phyloP scores from a whole-genome alignment of 2,113 vertebrate species.

The Plectropomus leopardus region DNA sequence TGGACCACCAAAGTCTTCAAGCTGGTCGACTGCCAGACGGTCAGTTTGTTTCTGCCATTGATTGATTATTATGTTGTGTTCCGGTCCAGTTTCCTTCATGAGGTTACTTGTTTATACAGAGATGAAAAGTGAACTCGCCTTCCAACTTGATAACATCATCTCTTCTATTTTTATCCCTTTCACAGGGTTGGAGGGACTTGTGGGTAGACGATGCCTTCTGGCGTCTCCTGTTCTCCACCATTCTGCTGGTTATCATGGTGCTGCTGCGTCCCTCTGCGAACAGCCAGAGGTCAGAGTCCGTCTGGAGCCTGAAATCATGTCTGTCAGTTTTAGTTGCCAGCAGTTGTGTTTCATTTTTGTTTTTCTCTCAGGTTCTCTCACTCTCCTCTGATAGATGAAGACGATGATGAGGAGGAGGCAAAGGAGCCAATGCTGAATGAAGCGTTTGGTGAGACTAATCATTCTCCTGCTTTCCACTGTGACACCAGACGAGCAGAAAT shows the following conservation, averaged over 20 bases:
- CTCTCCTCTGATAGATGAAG: slow-evolving; percentile 92
- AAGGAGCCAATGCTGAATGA: slow-evolving; percentile 98
- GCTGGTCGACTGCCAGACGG: slow-evolving; percentile 95
- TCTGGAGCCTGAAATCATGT: not conserved
- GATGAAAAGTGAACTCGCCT: not conserved
- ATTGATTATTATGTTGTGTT: not conserved
- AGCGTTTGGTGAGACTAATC: slow-evolving; percentile 89
- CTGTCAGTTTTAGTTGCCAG: not conserved
- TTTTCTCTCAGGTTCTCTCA: slow-evolving; percentile 92
- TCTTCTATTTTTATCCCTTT: slow-evolving; percentile 13
- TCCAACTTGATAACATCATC: not conserved
- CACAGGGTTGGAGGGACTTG: slow-evolving; percentile 94
- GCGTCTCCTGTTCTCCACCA: slow-evolving; percentile 96
- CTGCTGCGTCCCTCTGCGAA: slow-evolving; percentile 95
- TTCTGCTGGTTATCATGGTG: slow-evolving; percentile 97
- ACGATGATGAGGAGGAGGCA: slow-evolving; percentile 94
- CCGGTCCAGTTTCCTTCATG: not conserved
- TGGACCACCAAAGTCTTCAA: slow-evolving; percentile 98
- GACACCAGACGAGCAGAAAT: not conserved
- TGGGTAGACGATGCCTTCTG: slow-evolving; percentile 98
- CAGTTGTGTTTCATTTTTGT: not conserved
- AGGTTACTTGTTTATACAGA: slow-evolving; percentile 1
- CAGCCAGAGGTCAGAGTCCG: slow-evolving; percentile 90
- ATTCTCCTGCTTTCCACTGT: not conserved
- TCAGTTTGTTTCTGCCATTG: slow-evolving; percentile 78